A percentile compares a stretch with the other conserved stretches of the same genome.
These are phyloP conservation scores for Crotalus horridus DNA, from an alignment of 2,113 vertebrate genomes.

Conservation along the genomic window DNA sequence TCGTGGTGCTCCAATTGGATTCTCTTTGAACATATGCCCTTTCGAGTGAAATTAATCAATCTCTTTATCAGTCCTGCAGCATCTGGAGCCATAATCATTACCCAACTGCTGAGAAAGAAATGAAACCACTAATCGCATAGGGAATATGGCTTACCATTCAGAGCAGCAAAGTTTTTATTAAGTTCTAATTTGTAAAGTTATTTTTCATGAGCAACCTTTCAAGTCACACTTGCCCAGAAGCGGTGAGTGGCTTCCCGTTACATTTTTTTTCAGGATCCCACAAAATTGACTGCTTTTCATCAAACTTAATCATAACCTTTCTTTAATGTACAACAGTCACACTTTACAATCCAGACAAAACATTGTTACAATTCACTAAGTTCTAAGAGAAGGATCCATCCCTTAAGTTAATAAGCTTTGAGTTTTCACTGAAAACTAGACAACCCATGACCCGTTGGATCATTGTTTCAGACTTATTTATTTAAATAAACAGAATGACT, in stretches of 20 bases:
- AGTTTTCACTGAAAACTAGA: neutral
- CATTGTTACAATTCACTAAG: neutral
- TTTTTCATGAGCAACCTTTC: slow-evolving; percentile 66
- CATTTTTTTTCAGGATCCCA: neutral
- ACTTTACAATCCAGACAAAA: neutral
- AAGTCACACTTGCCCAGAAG: slow-evolving; percentile 50
- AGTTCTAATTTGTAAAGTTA: slow-evolving; percentile 75
- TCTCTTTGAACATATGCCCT: slow-evolving; percentile 83
- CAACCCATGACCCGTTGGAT: neutral
- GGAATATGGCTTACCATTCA: slow-evolving; percentile 69
- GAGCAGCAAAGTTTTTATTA: slow-evolving; percentile 75
- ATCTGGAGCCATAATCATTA: slow-evolving; percentile 86
- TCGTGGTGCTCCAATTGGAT: slow-evolving; percentile 66
- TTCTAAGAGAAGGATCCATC: neutral
- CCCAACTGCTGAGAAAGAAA: slow-evolving; percentile 90
- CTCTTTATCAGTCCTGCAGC: slow-evolving; percentile 88
- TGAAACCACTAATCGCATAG: slow-evolving; percentile 86
- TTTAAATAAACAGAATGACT: neutral
- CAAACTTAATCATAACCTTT: slow-evolving; percentile 24
- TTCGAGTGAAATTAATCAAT: slow-evolving; percentile 96
- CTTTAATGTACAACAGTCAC: slow-evolving; percentile 25
- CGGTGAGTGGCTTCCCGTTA: slow-evolving; percentile 17
- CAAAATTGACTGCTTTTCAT: slow-evolving; percentile 29
- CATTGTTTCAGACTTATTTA: neutral
- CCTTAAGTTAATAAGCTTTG: neutral